These are phyloP conservation scores for Larimichthys crocea DNA, from an alignment of 2,113 vertebrate species.

Conservation along the genomic window DNA sequence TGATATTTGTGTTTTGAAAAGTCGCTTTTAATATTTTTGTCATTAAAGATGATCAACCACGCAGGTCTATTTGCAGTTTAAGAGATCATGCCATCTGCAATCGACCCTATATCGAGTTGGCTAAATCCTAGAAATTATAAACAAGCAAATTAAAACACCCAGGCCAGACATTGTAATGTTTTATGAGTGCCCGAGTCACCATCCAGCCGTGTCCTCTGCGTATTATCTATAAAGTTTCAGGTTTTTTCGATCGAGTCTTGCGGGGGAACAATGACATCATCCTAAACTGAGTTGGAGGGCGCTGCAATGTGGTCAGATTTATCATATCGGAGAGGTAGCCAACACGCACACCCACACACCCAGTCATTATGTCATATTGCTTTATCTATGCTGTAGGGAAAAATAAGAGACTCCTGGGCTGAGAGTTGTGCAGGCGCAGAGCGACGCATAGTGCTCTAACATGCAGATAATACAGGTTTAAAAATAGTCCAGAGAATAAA, in stretches of 20 bases:
- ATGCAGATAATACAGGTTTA: slow-evolving; percentile 17
- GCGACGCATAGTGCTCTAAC: slow-evolving; percentile 6
- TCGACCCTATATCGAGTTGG: neutral
- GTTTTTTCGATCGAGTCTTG: slow-evolving; percentile 58
- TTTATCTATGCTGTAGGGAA: slow-evolving; percentile 31
- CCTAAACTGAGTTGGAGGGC: slow-evolving; percentile 72
- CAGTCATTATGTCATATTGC: slow-evolving; percentile 44
- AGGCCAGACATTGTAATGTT: neutral
- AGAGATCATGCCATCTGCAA: neutral
- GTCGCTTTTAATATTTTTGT: neutral
- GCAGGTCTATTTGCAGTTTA: neutral
- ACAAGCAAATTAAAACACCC: neutral
- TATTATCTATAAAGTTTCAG: slow-evolving; percentile 39
- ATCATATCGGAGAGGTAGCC: slow-evolving; percentile 49
- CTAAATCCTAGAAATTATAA: neutral
- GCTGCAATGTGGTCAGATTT: slow-evolving; percentile 77
- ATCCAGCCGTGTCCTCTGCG: neutral
- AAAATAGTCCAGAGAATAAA: slow-evolving; percentile 27
- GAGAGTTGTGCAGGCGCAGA: slow-evolving; percentile 39
- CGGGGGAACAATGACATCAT: slow-evolving; percentile 79
- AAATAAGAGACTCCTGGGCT: neutral
- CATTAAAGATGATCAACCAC: too few species aligned
- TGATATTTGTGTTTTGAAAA: neutral
- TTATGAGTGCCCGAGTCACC: neutral
- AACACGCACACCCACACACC: slow-evolving; percentile 57